Percentiles rank a stretch among this genome's conserved stretches.
phyloP scores from a whole-genome alignment of 2,797 vertebrate species.

The Pantherophis alleghaniensis region DNA sequence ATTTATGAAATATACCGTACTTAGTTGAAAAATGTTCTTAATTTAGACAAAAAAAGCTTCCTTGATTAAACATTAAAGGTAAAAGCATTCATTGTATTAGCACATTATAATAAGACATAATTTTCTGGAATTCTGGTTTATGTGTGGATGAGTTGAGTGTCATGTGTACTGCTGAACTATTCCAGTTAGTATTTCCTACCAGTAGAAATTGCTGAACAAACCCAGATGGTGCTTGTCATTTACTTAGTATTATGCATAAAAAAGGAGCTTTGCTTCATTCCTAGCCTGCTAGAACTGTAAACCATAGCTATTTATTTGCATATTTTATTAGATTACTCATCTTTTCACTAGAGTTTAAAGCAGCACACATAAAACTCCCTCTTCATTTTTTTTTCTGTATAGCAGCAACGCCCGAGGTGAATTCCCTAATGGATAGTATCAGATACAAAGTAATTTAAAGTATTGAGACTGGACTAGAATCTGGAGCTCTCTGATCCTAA shows the following conservation, averaged over 20 bases:
- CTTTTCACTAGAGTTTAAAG: background rate
- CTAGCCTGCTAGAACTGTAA: background rate
- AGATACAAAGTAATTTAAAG: background rate
- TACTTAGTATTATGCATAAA: background rate
- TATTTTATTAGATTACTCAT: background rate
- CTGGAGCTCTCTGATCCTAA: background rate
- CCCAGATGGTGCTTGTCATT: background rate
- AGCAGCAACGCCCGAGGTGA: background rate
- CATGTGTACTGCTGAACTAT: background rate
- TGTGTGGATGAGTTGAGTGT: background rate
- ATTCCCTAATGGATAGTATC: background rate
- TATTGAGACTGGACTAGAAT: background rate
- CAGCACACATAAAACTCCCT: background rate
- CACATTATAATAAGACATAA: background rate
- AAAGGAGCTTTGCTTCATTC: background rate
- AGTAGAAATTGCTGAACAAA: background rate
- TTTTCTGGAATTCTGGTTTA: background rate
- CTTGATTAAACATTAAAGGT: background rate
- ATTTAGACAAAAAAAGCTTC: background rate
- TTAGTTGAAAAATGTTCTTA: background rate
- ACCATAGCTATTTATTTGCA: background rate
- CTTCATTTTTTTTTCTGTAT: background rate
- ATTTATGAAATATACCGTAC: background rate
- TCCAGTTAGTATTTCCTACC: background rate
- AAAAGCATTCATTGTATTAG: background rate